Evolutionary conservation across 2,113 vertebrate species (phyloP), one percentile per base, ranked within the genome.

Genomic region (Rhea americana): DNA sequence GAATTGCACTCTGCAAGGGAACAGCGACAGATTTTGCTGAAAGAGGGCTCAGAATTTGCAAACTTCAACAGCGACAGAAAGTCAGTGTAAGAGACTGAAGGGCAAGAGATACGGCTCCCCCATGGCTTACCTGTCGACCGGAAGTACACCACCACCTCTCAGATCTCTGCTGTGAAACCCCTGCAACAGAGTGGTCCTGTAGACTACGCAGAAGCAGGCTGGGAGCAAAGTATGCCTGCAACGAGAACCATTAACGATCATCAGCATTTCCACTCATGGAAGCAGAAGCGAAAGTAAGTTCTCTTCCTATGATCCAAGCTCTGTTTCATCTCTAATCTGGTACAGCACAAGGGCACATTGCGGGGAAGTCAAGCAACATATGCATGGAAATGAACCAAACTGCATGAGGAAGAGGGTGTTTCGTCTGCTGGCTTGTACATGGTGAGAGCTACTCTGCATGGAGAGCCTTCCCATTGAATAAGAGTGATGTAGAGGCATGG

Each of bases 361-460:
- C 5, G 26, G 18, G 21, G 50, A 53, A 72, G 39, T 19, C 16
- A 9, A 56, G 55, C 28, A 56, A 9, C 16, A 17, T 18, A 32
- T 8, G 30, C 55, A 58, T 6, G 9, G 73, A 35, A 39, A 35
- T 11, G 0, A 77, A 22, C 32, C 13, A 11, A 58, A 1, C 8
- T 21, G 9, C 8, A 14, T 1, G 25, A 80, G 41, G 37, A 93
- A 15, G 32, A 73, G 53, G 18, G 5, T 7, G 24, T 89, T 28
- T 17, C 32, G 32, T 21, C 58, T 7, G 8, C 63, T 19, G 56
- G 37, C 37, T 32, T 45, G 35, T 24, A 19, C 7, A 4, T 3
- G 2, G 19, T 0, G 3, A 87, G 53, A 83, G 24, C 15, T 7
- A 0, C 7, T 62, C 37, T 16, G 8, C 11, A 0, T 18, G 28